Evolutionary conservation across 2,113 vertebrate genomes (phyloP), one percentile per base, ranked within the genome.

Genomic region (Amphiprion ocellaris): DNA sequence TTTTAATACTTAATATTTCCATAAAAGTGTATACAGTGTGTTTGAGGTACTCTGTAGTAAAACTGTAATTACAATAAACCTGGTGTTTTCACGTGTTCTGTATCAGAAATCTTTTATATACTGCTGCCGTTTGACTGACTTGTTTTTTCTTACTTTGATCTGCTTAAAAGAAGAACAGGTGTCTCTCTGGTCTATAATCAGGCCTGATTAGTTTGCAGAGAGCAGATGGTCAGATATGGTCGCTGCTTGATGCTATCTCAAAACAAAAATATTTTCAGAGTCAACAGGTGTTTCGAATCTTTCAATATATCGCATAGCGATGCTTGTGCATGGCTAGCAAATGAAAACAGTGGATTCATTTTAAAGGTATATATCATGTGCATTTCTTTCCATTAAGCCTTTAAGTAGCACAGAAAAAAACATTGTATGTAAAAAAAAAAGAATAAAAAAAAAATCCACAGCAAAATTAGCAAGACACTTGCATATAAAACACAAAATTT

Each of bases 261-360:
- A 67, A 77, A 73, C 81, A 26, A 71, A 89, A 88, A 91, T 74
- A 77, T 77, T 78, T 81, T 76, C 17, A 64, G 59, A 74, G 56
- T 49, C 67, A 72, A 80, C 86, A 85, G 87, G 76, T 88, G 85
- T 61, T 83, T 59, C 19, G 3, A 28, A 37, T 85, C 50, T 59
- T 64, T 82, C n/a, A 10, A 7, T 33, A 49, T 41, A 24, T 19
- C 39, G 37, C 4, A 15, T 10, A 30, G 59, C 0, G 0, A 30
- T 9, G 19, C 21, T 44, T 24, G 50, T 14, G 47, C 26, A 14
- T 26, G 30, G 26, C 41, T 17, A 33, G 46, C 33, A 1, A 30
- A 39, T 39, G 46, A 67, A 61, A 50, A 71, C 37, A 23, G 37
- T 9, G 10, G 19, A 4, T 44, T 71, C 0, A 46, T 80, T 66